Evolutionary conservation across 2,888 invertebrate species (phyloP), one percentile per base, ranked within the genome.

Genomic region (Drosophila borborema): DNA sequence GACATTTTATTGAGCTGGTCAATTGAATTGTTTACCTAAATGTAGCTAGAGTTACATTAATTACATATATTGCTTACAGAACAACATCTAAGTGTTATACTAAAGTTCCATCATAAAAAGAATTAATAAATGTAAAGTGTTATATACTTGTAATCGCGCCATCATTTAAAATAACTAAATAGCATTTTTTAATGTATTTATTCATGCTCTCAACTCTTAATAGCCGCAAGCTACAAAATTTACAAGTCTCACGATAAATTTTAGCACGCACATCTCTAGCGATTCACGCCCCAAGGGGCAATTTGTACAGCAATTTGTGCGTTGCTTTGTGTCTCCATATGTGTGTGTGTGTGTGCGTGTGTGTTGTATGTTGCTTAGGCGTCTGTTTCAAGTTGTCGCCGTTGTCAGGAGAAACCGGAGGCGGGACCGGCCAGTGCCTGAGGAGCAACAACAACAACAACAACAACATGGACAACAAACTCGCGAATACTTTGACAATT

Each of bases 241-340:
- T 38, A 53, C 46, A 43, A 60, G 49, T 23, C 46, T 45, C 31
- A 38, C 43, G 23, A 66, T 43, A 9, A 40, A 40, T 56, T 56
- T 53, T 53, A 61, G 48, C 51, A 60, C 77, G 62, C 28, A 70
- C 82, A 82, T 81, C 85, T 84, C 82, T 73, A 76, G 46, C 56
- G 43, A 49, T 41, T 36, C 48, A 58, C 61, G 76, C 80, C 87
- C 59, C 69, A 60, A 54, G 85, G 85, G 82, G 36, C 60, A 83
- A 82, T 82, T 87, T 87, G 88, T 76, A 64, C 36, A 64, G 77
- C 88, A 87, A 82, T 87, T 82, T 82, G 88, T 82, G 72, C 64
- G 48, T 54, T 61, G 62, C 16, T 51, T 16, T 66, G 61, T 53
- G 46, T 51, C 8, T 58, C 3, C 56, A 53, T 51, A 31, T 34